Conservation (phyloP, 2,888 invertebrate genomes). For the Crocallis elinguaria region DNA sequence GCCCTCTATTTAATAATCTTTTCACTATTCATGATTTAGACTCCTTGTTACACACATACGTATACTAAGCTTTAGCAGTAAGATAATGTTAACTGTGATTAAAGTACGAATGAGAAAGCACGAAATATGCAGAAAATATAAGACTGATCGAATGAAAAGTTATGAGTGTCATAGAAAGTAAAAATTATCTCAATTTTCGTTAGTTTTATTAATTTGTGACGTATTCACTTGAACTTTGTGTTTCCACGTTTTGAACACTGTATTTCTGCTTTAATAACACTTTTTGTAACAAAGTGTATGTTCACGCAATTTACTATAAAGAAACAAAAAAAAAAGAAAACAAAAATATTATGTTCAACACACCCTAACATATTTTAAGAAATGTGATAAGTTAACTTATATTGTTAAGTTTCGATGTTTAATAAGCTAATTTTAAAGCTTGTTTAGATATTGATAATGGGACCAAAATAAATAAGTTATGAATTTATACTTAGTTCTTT, state of each 20-base stretch:
- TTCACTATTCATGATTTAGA: constrained; percentile 1
- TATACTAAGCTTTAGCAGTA: constrained; percentile 17
- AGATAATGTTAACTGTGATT: constrained; percentile 50
- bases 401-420: constrained; percentile 14
- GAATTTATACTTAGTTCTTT: neutral
- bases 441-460: constrained; percentile 51
- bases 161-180: constrained; percentile 7
- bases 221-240: constrained; percentile 9
- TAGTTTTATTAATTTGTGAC: constrained; percentile 19
- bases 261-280: neutral
- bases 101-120: constrained; percentile 33
- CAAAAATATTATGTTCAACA: constrained; percentile 6
- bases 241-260: constrained; percentile 5
- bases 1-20: neutral
- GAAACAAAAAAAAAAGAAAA: constrained; percentile 6
- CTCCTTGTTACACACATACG: neutral
- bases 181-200: constrained; percentile 23
- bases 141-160: constrained; percentile 64
- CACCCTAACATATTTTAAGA: constrained; percentile 22
- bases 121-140: constrained; percentile 47
- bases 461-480: constrained; percentile 68
- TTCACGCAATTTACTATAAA: neutral
- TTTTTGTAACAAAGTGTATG: neutral
- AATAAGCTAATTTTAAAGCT: constrained; percentile 6
- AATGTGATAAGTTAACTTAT: constrained; percentile 42